Percentiles rank a stretch among this genome's conserved stretches.
These are phyloP conservation scores for Blastobasis lacticolella DNA, from an alignment of 2,888 invertebrate species.

Conservation along the genomic window DNA sequence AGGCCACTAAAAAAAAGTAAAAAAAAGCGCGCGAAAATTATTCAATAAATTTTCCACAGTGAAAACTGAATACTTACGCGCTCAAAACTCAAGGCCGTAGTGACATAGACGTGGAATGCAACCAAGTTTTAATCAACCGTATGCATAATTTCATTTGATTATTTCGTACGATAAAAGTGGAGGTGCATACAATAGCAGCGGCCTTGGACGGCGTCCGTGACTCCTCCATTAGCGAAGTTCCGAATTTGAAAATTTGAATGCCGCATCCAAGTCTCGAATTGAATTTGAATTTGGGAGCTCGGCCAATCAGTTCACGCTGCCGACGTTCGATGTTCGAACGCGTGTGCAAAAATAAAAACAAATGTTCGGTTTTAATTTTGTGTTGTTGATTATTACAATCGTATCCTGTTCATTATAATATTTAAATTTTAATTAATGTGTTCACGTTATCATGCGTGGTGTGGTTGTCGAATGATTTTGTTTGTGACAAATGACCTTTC, in stretches of 20 bases:
- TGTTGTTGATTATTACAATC: too few relatives aligned
- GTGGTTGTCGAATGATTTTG: slow-evolving; percentile 4
- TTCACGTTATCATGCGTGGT: too few relatives aligned
- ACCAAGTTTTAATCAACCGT: slow-evolving; percentile 28
- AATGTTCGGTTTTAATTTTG: too few relatives aligned
- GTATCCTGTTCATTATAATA: too few relatives aligned
- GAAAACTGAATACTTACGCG: slow-evolving; percentile 12
- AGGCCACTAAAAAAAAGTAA: slow-evolving; percentile 28
- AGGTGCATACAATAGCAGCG: slow-evolving; percentile 41
- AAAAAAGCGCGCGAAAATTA: slow-evolving; percentile 14
- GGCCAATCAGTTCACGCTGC: slow-evolving; percentile 12
- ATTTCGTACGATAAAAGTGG: slow-evolving; percentile 37
- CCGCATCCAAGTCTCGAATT: slow-evolving; percentile 31
- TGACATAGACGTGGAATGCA: slow-evolving; percentile 34
- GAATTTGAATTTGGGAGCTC: slow-evolving; percentile 26
- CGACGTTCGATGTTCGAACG: slow-evolving; percentile 4
- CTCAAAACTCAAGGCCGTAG: slow-evolving; percentile 25
- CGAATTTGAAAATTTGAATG: slow-evolving; percentile 51
- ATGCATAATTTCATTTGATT: slow-evolving; percentile 57
- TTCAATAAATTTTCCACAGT: slow-evolving; percentile 11
- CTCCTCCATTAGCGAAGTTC: slow-evolving; percentile 36
- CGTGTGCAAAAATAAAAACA: background rate
- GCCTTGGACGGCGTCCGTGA: slow-evolving; percentile 50
- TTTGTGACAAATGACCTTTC: slow-evolving; percentile 15
- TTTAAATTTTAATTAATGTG: too few relatives aligned